phyloP scores from a whole-genome alignment of 2,113 vertebrate species.

The Leptodactylus fuscus region DNA sequence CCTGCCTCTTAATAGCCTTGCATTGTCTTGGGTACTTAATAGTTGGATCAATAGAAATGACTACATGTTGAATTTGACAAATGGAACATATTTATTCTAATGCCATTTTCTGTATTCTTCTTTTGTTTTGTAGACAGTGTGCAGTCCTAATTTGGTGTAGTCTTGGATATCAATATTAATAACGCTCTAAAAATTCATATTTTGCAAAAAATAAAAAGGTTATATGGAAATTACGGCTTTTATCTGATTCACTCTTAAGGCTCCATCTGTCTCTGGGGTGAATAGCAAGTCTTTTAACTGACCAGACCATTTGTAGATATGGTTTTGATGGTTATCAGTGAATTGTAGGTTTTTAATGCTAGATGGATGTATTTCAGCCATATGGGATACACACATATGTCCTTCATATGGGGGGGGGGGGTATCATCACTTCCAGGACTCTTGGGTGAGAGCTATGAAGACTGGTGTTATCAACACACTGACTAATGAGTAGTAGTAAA shows the following conservation, averaged over 20 bases:
- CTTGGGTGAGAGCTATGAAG: no score
- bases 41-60: neutral
- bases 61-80: neutral
- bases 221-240: neutral
- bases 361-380: no score
- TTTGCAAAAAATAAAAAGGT: neutral
- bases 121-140: neutral
- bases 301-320: neutral
- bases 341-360: neutral
- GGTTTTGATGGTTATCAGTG: neutral
- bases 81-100: neutral
- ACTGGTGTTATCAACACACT: no score
- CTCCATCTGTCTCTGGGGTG: neutral
- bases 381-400: no score
- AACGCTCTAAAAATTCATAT: neutral
- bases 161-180: constrained; percentile 23
- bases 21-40: neutral
- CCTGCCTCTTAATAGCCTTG: neutral
- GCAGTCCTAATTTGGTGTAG: neutral
- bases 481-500: no score
- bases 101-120: neutral
- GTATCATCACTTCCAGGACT: no score
- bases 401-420: no score
- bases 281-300: neutral
- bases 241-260: neutral